These are phyloP conservation scores for Sarcoramphus papa DNA, from an alignment of 2,797 vertebrate genomes.

Conservation along the genomic window DNA sequence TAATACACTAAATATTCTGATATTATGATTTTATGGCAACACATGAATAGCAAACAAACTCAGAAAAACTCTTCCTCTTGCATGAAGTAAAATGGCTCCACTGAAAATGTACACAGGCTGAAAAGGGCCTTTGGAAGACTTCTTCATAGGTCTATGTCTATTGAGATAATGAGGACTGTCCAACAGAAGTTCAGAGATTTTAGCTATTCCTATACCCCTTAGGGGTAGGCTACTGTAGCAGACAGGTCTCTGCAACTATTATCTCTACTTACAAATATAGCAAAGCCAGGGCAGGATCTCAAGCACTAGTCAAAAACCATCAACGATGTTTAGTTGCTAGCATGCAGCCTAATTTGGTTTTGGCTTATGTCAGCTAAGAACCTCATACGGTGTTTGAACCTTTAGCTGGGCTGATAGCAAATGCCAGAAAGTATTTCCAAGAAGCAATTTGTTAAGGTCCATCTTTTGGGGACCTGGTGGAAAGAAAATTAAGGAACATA, in stretches of 20 bases:
- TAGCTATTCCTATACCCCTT: background rate
- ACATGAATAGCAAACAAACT: background rate
- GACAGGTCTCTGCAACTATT: background rate
- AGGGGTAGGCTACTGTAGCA: background rate
- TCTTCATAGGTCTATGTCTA: background rate
- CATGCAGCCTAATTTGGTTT: background rate
- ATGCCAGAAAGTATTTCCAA: background rate
- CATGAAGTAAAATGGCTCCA: background rate
- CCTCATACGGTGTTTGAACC: background rate
- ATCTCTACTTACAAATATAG: background rate
- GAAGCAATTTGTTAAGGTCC: background rate
- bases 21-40: background rate
- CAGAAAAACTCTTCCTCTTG: background rate
- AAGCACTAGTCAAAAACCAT: background rate
- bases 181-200: background rate
- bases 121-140: background rate
- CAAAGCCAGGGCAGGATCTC: background rate
- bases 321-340: background rate
- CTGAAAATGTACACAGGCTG: background rate
- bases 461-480: background rate
- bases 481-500: background rate
- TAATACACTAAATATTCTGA: background rate
- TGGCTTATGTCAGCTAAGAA: background rate
- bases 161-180: background rate
- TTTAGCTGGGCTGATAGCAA: background rate